Base-by-base conservation (phyloP, 1,140 invertebrate species). In the Phthorimaea operculella region DNA sequence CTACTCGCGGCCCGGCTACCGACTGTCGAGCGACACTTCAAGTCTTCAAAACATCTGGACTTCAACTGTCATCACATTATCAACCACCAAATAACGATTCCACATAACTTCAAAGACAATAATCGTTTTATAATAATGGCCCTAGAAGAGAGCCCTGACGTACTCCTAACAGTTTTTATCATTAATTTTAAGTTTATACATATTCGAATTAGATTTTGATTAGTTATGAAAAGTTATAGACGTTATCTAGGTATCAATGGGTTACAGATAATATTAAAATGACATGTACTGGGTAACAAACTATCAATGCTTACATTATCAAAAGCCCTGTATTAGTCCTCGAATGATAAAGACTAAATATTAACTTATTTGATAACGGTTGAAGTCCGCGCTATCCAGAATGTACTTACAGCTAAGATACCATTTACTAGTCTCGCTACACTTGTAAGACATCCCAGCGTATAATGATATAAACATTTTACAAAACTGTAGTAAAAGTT, bases 1-100 rank as follows among this genome's bases (percentile, higher is more conserved):
- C 66, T 64, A 66, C 63, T 45, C 58, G 53, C 57, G 68, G 63
- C 60, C 63, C 63, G 74, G 75, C 78, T 73, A 78, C 68, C 33
- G 56, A 69, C 74, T 76, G 74, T 83, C 80, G 80, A 83, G 80
- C 80, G 74, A 79, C 77, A 83, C 74, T 78, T 83, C 80, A 81
- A 81, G 76, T 50, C 48, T 50, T 28, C 17, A 49, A 59, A 58
- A 77, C 74, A 80, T 75, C 68, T 74, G 76, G 68, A 72, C 69
- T 39, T 39, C 36, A 39, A 39, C n/a, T n/a, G 1, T 39, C 36
- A 39, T 39, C 36, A 39, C 36, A 39, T 6, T 34, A 7, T 34
- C n/a, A 39, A 39, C 10, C 8, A 12, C 10, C 10, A 12, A 39
- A n/a, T 39, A 4, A 39, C 36, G n/a, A 39, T 39, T 5, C 8